A percentile compares a stretch with the other conserved stretches of the same genome.
phyloP scores from a whole-genome alignment of 2,888 invertebrate species.

The Tipula lateralis region DNA sequence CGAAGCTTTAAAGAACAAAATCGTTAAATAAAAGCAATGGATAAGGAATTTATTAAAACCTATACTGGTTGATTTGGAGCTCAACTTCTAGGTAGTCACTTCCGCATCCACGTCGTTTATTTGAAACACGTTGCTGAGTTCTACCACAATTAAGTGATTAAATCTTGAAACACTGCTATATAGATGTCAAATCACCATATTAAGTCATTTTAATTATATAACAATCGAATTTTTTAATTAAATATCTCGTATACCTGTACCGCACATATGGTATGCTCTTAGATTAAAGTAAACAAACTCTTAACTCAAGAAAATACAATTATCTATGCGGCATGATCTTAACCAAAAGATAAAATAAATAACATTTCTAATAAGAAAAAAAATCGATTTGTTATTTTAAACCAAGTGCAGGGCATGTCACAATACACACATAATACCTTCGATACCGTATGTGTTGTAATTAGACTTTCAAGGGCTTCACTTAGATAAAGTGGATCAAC shows the following conservation, averaged over 20 bases:
- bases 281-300: not conserved
- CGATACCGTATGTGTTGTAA: not conserved
- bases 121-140: no score
- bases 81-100: no score
- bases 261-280: not conserved
- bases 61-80: no score
- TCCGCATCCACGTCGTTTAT: no score
- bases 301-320: not conserved
- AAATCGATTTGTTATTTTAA: not conserved
- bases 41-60: no score
- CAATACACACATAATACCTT: not conserved
- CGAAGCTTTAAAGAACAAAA: no score
- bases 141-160: not conserved
- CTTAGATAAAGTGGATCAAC: not conserved
- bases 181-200: not conserved
- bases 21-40: no score
- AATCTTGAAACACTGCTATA: not conserved
- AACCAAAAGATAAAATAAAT: not conserved
- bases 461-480: not conserved
- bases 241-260: not conserved
- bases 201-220: not conserved
- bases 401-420: not conserved
- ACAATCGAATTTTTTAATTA: not conserved
- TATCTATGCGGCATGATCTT: not conserved
- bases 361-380: not conserved